Percentiles rank a stretch among this genome's conserved stretches.
Conservation (phyloP, 2,888 invertebrate species). For the Euzophera pinguis region DNA sequence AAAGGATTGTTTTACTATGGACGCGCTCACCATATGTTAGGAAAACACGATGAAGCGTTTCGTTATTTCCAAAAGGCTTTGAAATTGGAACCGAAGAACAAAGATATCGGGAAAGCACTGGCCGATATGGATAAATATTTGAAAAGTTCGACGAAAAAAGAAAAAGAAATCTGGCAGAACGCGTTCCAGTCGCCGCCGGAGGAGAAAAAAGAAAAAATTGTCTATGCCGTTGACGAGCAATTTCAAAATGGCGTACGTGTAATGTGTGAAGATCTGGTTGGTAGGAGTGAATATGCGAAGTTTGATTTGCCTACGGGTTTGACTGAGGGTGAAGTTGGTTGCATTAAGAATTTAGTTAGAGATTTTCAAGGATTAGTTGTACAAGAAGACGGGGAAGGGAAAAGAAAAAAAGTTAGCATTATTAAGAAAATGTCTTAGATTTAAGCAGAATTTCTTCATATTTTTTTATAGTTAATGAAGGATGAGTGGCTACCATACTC, state of each 20-base stretch:
- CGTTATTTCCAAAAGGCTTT: slow-evolving; percentile 58
- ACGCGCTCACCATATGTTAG: slow-evolving; percentile 48
- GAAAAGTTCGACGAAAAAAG: slow-evolving; percentile 36
- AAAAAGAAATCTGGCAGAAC: slow-evolving; percentile 57
- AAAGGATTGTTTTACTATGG: slow-evolving; percentile 64
- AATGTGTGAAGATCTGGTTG: slow-evolving; percentile 58
- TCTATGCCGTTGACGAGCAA: slow-evolving; percentile 52
- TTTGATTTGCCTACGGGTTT: slow-evolving; percentile 56
- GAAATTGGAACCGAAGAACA: slow-evolving; percentile 64
- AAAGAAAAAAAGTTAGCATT: slow-evolving; percentile 44
- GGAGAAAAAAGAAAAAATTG: slow-evolving; percentile 33
- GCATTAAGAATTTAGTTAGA: slow-evolving; percentile 44
- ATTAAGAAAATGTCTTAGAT: slow-evolving; percentile 34
- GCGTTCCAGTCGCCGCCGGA: slow-evolving; percentile 36
- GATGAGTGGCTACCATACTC: no score
- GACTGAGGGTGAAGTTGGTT: slow-evolving; percentile 46
- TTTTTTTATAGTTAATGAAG: no score
- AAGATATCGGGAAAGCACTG: slow-evolving; percentile 55
- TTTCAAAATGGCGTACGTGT: slow-evolving; percentile 50
- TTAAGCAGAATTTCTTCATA: no score
- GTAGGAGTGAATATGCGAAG: slow-evolving; percentile 43
- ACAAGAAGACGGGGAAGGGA: slow-evolving; percentile 44
- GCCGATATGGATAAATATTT: slow-evolving; percentile 43
- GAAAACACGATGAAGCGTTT: slow-evolving; percentile 48
- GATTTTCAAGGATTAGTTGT: slow-evolving; percentile 45